Evolutionary conservation across 2,113 vertebrate genomes (phyloP), one percentile per base, ranked within the genome.

Genomic region (Syngnathus floridae): DNA sequence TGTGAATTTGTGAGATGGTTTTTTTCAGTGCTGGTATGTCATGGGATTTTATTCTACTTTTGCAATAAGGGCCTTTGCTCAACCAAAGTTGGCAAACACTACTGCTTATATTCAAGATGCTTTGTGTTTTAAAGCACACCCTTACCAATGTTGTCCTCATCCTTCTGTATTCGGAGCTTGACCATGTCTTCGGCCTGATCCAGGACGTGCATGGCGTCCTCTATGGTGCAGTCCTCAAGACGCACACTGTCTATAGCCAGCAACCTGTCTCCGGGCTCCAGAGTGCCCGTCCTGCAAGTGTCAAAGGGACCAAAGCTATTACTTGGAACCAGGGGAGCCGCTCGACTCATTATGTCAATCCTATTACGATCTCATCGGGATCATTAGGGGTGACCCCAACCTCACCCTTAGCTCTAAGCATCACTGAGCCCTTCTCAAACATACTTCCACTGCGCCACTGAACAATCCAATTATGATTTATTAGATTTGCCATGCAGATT

Each of bases 131-230:
- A 26, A 19, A 7, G 1, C 19, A 35, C 37, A 40, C 1, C 1
- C 55, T 68, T 86, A 98, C 97, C 97, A 1, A 95, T 93, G 84
- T 98, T 98, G 90, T 99, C 96, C 84, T 99, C 97, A 36, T 99
- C 95, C 74, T 99, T 99, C 71, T 95, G 93, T 82, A 99, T 93
- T 74, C 95, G 92, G 58, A 98, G 92, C 86, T 94, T 95, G 83
- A 99, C 97, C 90, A 99, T 93, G 82, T 98, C 97, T 84, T 98
- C 95, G 0, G 94, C 94, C 76, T 97, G 94, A 74, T 93, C 91
- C 74, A 99, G 90, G 81, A 98, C 90, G 51, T 93, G 93, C 91
- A 97, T 93, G 1, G 97, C 97, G 1, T 99, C 95, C 80, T 98
- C 95, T 92, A 96, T 93, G 76, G 93, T 91, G 76, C 94, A 96